Conservation (phyloP, 2,113 vertebrate species). For the Brachionichthys hirsutus region DNA sequence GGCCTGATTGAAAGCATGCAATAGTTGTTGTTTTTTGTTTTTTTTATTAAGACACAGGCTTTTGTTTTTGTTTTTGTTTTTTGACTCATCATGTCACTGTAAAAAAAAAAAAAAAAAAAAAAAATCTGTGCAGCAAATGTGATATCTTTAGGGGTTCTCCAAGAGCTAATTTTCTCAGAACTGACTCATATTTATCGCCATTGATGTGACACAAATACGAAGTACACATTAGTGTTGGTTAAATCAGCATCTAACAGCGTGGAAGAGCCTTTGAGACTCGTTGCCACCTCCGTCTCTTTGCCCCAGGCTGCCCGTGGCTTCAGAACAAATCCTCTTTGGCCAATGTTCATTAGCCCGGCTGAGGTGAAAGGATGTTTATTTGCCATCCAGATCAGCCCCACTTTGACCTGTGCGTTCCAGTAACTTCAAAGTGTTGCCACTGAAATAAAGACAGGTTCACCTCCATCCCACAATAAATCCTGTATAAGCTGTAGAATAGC, state of each 20-base stretch:
- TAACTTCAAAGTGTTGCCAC: slow-evolving; percentile 31
- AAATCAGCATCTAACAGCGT: too few relatives aligned
- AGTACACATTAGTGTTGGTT: too few relatives aligned
- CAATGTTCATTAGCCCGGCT: slow-evolving; percentile 4
- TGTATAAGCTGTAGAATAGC: slow-evolving; percentile 51
- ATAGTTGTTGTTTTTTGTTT: slow-evolving; percentile 14
- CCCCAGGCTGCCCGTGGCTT: slow-evolving; percentile 15
- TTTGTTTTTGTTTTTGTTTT: too few relatives aligned
- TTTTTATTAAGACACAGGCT: too few relatives aligned
- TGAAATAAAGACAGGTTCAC: slow-evolving; percentile 11
- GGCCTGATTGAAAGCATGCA: slow-evolving; percentile 49
- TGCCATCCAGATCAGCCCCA: slow-evolving; percentile 33
- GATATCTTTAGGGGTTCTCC: too few relatives aligned
- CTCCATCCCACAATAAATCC: slow-evolving; percentile 22
- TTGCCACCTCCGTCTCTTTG: slow-evolving; percentile 1
- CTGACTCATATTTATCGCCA: slow-evolving; percentile 26
- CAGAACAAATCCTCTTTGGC: slow-evolving; percentile 7
- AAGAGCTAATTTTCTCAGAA: slow-evolving; percentile 16
- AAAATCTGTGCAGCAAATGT: slow-evolving; percentile 4
- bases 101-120: not conserved
- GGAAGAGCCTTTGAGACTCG: too few relatives aligned
- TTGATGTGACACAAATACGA: slow-evolving; percentile 1
- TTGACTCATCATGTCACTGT: too few relatives aligned
- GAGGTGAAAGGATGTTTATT: slow-evolving; percentile 28
- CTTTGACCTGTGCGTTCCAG: slow-evolving; percentile 8